These are phyloP conservation scores for Tipula helvola DNA, from an alignment of 2,888 invertebrate species.

Conservation along the genomic window DNA sequence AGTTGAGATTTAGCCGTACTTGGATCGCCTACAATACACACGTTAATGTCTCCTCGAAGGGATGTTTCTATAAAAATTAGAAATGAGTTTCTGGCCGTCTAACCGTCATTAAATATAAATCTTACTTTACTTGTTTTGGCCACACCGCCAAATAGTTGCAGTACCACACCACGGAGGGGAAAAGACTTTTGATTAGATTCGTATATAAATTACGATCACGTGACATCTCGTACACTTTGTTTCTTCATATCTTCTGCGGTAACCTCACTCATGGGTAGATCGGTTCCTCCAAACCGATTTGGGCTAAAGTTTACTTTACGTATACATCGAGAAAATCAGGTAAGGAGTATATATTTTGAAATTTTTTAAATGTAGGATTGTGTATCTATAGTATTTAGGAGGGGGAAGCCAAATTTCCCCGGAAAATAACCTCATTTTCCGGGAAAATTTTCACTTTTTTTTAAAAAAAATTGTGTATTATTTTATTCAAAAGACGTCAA, in stretches of 20 bases:
- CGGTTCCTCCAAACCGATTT: slow-evolving; percentile 83
- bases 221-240: slow-evolving; percentile 94
- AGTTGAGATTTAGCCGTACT: slow-evolving; percentile 98
- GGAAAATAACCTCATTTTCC: too few relatives aligned
- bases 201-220: slow-evolving; percentile 80
- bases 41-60: slow-evolving; percentile 91
- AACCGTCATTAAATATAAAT: slow-evolving; percentile 7
- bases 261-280: slow-evolving; percentile 72
- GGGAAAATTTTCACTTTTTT: too few relatives aligned
- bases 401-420: too few relatives aligned
- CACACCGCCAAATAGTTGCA: slow-evolving; percentile 97
- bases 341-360: too few relatives aligned
- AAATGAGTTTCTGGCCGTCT: not conserved
- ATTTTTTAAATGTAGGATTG: too few relatives aligned
- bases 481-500: too few relatives aligned
- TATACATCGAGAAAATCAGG: too few relatives aligned
- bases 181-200: slow-evolving; percentile 81
- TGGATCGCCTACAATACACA: slow-evolving; percentile 97
- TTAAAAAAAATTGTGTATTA: too few relatives aligned
- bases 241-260: slow-evolving; percentile 86
- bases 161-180: slow-evolving; percentile 81
- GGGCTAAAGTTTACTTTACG: too few relatives aligned
- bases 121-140: slow-evolving; percentile 80
- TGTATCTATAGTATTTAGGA: too few relatives aligned
- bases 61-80: slow-evolving; percentile 50